Evolutionary conservation across 2,888 invertebrate genomes (phyloP).

Genomic region (Leistus spinibarbis): DNA sequence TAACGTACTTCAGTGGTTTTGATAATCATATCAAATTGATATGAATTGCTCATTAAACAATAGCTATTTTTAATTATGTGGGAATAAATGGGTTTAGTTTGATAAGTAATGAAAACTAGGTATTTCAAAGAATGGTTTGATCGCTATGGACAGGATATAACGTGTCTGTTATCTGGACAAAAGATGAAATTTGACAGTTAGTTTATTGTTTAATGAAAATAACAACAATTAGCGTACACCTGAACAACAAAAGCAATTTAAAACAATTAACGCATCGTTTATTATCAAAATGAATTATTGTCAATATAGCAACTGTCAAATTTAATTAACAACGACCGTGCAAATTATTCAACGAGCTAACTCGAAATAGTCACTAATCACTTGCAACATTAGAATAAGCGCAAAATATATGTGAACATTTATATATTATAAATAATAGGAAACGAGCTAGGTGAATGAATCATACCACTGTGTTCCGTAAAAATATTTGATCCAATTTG

Average conservation of each 20-base stretch:
- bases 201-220: conserved; percentile 3
- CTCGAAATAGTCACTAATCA: conserved; percentile 7
- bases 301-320: conserved; percentile 19
- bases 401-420: conserved; percentile 9
- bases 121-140: background rate
- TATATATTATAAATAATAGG: background rate
- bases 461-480: conserved; percentile 92
- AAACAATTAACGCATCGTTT: conserved; percentile 6
- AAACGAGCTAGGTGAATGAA: conserved; percentile 43
- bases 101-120: background rate
- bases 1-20: too few relatives aligned
- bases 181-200: background rate
- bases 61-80: background rate
- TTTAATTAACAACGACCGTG: conserved; percentile 9
- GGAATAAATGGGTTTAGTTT: background rate
- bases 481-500: conserved; percentile 89
- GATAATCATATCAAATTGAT: background rate
- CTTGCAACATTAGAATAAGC: background rate
- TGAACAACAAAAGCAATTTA: background rate
- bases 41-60: background rate
- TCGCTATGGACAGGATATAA: conserved; percentile 21
- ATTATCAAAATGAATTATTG: conserved; percentile 14
- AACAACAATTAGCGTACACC: background rate
- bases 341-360: conserved; percentile 2
- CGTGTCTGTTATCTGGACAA: conserved; percentile 22